phyloP scores from a whole-genome alignment of 2,888 invertebrate genomes.

The Cristatella mucedo region DNA sequence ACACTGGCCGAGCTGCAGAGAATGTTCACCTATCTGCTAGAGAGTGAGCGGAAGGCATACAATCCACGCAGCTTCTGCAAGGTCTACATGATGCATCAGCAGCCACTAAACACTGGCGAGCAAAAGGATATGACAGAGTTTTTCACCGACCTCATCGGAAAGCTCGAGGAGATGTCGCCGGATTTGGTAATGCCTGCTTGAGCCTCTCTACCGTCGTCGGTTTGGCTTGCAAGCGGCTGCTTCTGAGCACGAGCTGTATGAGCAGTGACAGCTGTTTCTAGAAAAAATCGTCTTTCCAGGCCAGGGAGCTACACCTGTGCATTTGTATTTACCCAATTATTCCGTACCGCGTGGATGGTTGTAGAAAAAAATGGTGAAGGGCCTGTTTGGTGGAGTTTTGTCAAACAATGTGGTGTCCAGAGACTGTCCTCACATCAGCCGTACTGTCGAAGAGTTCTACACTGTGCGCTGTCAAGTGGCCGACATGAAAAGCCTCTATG shows the following conservation, averaged over 20 bases:
- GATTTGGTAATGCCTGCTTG: too few relatives aligned
- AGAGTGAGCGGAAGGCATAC: slow-evolving; percentile 84
- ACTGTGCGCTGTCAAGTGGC: slow-evolving; percentile 89
- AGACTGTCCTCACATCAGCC: slow-evolving; percentile 83
- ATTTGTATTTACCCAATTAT: too few relatives aligned
- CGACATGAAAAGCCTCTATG: slow-evolving; percentile 80
- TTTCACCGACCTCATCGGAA: slow-evolving; percentile 86
- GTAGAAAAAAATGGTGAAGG: slow-evolving; percentile 67
- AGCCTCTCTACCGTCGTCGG: too few relatives aligned
- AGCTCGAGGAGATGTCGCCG: slow-evolving; percentile 85
- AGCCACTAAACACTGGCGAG: slow-evolving; percentile 82
- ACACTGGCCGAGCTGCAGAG: slow-evolving; percentile 72
- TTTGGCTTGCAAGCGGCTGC: too few relatives aligned
- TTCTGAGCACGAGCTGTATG: too few relatives aligned
- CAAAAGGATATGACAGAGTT: slow-evolving; percentile 97
- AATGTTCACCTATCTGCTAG: slow-evolving; percentile 85
- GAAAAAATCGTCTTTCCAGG: too few relatives aligned
- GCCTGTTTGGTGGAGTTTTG: slow-evolving; percentile 75
- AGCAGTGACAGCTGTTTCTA: too few relatives aligned
- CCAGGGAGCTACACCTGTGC: too few relatives aligned
- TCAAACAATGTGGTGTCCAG: slow-evolving; percentile 88
- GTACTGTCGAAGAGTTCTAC: slow-evolving; percentile 86
- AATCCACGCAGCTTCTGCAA: slow-evolving; percentile 88
- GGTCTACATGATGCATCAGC: slow-evolving; percentile 91
- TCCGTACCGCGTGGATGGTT: too few relatives aligned